A percentile compares a stretch with the other conserved stretches of the same genome.
These are phyloP conservation scores for Zaprionus obscuricornis DNA, from an alignment of 2,888 invertebrate genomes.

Conservation along the genomic window DNA sequence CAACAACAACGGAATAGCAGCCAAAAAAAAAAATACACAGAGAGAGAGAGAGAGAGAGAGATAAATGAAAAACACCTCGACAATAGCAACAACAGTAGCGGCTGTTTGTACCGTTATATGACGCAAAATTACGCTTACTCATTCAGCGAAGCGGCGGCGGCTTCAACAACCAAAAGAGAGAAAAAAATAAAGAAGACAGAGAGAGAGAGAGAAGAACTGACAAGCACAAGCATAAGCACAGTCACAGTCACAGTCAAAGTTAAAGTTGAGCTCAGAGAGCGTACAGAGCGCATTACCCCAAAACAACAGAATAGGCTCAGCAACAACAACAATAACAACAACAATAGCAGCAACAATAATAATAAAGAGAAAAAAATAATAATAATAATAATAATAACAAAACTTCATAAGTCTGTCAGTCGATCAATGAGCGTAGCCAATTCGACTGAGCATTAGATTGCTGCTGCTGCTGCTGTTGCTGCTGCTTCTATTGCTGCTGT, in stretches of 20 bases:
- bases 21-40: conserved; percentile 43
- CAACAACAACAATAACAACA: conserved; percentile 25
- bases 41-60: conserved; percentile 10
- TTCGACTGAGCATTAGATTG: conserved; percentile 63
- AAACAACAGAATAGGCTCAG: conserved; percentile 34
- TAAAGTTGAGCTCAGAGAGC: not conserved
- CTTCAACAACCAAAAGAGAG: conserved; percentile 40
- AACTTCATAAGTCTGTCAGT: conserved; percentile 34
- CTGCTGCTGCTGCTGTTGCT: no score
- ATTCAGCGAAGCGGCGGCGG: conserved; percentile 53
- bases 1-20: conserved; percentile 63
- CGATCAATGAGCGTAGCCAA: conserved; percentile 64
- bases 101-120: conserved; percentile 76
- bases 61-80: not conserved
- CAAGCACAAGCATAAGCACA: conserved; percentile 2
- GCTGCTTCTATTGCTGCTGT: not conserved
- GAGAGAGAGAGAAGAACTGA: conserved; percentile 21
- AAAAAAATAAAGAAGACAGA: conserved; percentile 4
- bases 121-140: conserved; percentile 79
- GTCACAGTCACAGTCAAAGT: conserved; percentile 22
- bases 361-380: conserved; percentile 22
- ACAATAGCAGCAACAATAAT: conserved; percentile 23
- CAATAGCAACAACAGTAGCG: conserved; percentile 64
- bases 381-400: conserved; percentile 24
- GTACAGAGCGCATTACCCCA: not conserved